A percentile compares a stretch with the other conserved stretches of the same genome.
These are phyloP conservation scores for Iphiclides podalirius DNA, from an alignment of 2,888 invertebrate genomes.

Conservation along the genomic window DNA sequence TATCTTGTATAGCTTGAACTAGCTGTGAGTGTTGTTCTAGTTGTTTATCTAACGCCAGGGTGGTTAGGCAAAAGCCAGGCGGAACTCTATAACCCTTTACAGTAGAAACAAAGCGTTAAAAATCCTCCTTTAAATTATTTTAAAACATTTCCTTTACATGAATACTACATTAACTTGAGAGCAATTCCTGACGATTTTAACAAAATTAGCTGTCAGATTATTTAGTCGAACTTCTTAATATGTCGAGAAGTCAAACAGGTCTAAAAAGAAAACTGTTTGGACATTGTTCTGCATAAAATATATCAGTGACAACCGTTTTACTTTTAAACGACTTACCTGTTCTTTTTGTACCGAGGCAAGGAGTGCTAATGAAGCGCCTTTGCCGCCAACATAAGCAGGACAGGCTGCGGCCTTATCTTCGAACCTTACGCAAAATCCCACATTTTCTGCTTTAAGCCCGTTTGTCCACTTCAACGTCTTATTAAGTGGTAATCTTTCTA, in stretches of 20 bases:
- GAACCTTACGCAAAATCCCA: slow-evolving; percentile 62
- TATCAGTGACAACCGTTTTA: no score
- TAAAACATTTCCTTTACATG: no score
- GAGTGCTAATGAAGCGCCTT: slow-evolving; percentile 87
- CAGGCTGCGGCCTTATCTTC: slow-evolving; percentile 71
- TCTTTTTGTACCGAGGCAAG: slow-evolving; percentile 67
- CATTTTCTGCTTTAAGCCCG: slow-evolving; percentile 40
- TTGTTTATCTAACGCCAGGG: slow-evolving; percentile 81
- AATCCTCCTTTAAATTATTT: no score
- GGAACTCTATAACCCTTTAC: slow-evolving; percentile 81
- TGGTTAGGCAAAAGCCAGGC: slow-evolving; percentile 85
- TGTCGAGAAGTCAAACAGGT: no score
- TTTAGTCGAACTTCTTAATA: no score
- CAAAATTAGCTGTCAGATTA: no score
- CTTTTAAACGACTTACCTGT: slow-evolving; percentile 55
- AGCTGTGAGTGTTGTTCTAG: slow-evolving; percentile 69
- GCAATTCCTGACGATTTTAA: no score
- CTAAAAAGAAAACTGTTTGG: no score
- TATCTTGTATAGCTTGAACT: slow-evolving; percentile 61
- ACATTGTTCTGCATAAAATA: no score
- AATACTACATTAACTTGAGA: no score
- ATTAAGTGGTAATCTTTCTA: slow-evolving; percentile 33
- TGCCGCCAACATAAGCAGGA: slow-evolving; percentile 85
- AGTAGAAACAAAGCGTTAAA: background rate
- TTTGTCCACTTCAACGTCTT: slow-evolving; percentile 50